Evolutionary conservation across 2,797 vertebrate genomes (phyloP).

Genomic region (Potorous gilbertii): DNA sequence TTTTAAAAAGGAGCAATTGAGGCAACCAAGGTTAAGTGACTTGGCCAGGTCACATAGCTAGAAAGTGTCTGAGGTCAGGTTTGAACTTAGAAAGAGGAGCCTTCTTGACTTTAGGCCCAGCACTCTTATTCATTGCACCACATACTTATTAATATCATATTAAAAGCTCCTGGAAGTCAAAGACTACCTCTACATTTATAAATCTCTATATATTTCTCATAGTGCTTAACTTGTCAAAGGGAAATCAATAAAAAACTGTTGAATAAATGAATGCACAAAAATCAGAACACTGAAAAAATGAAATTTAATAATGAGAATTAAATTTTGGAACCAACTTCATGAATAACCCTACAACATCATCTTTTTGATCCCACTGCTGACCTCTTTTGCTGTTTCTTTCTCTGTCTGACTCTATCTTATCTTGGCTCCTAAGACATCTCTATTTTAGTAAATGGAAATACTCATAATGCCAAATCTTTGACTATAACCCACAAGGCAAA

Average conservation of each 20-base stretch:
- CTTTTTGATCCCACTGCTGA: background rate
- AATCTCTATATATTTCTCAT: background rate
- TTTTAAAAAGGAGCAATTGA: background rate
- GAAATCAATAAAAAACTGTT: background rate
- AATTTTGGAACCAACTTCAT: background rate
- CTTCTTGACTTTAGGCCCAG: too few species aligned
- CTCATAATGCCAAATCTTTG: background rate
- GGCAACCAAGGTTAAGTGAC: background rate
- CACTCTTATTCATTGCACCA: too few species aligned
- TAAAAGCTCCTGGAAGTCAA: background rate
- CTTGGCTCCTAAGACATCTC: background rate
- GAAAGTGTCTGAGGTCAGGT: background rate
- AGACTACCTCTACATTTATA: background rate
- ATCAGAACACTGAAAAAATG: background rate
- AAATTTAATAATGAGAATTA: background rate
- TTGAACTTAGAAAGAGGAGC: background rate
- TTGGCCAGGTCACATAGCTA: background rate
- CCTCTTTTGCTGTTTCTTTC: background rate
- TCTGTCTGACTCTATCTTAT: background rate
- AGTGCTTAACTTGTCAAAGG: background rate
- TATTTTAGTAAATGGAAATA: background rate
- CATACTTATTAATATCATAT: background rate
- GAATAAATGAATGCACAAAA: background rate
- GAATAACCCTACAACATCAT: rapidly evolving
- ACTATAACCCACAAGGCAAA: background rate